Percentiles rank a stretch among this genome's conserved stretches.
Conservation (phyloP, 2,888 invertebrate genomes). For the Lamellibrachia satsuma region DNA sequence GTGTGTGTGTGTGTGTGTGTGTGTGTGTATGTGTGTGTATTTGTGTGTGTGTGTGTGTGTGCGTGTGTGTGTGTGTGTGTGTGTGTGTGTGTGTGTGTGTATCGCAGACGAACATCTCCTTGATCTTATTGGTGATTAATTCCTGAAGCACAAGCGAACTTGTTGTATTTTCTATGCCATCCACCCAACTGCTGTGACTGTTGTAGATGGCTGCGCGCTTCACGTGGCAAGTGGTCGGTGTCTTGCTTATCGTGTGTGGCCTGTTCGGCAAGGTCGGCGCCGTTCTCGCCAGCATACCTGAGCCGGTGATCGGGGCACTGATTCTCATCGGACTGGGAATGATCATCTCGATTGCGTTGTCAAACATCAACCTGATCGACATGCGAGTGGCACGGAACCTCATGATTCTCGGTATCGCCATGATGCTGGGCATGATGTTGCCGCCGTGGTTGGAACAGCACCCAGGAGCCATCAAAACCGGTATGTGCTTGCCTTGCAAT, state of each 20-base stretch:
- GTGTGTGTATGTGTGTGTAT: no score
- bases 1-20: no score
- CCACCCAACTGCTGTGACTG: not conserved
- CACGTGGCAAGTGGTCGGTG: slow-evolving; percentile 30
- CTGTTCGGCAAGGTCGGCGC: slow-evolving; percentile 39
- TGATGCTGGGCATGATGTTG: slow-evolving; percentile 27
- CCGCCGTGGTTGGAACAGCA: slow-evolving; percentile 32
- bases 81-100: no score
- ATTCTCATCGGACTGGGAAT: slow-evolving; percentile 33
- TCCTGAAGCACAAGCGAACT: no score
- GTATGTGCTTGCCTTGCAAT: slow-evolving; percentile 17
- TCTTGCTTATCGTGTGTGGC: slow-evolving; percentile 33
- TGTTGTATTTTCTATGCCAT: no score
- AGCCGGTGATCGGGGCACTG: slow-evolving; percentile 36
- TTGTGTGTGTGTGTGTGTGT: no score
- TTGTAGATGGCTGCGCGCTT: slow-evolving; percentile 30
- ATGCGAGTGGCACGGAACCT: slow-evolving; percentile 28
- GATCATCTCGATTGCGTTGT: slow-evolving; percentile 27
- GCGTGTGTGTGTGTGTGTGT: no score
- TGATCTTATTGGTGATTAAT: no score
- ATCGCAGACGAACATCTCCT: no score
- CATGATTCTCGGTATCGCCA: slow-evolving; percentile 26
- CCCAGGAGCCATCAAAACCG: slow-evolving; percentile 31
- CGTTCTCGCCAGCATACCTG: slow-evolving; percentile 37
- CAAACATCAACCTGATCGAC: slow-evolving; percentile 24